Evolutionary conservation across 2,113 vertebrate genomes (phyloP).

Genomic region (Epinephelus lanceolatus): DNA sequence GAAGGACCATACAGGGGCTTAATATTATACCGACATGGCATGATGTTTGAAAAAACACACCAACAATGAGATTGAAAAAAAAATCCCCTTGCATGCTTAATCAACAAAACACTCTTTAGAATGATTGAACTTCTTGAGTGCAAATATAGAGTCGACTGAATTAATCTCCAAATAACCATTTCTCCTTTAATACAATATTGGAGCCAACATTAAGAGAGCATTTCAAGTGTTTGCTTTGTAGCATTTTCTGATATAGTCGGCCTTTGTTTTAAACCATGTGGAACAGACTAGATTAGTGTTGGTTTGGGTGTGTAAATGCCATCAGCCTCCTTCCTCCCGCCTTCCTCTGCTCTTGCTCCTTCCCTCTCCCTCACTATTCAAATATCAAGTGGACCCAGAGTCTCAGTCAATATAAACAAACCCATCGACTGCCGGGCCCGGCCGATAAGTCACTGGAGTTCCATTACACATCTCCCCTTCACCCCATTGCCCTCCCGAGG

Average conservation of each 20-base stretch:
- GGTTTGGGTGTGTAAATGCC: slow-evolving; percentile 38
- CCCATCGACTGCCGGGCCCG: slow-evolving; percentile 55
- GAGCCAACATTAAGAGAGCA: slow-evolving; percentile 12
- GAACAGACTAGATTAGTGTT: slow-evolving; percentile 47
- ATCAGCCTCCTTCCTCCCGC: slow-evolving; percentile 14
- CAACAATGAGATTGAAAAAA: background rate
- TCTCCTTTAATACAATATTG: slow-evolving; percentile 10
- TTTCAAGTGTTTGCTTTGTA: slow-evolving; percentile 43
- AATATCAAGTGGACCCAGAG: slow-evolving; percentile 69
- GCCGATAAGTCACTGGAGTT: slow-evolving; percentile 72
- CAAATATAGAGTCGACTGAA: slow-evolving; percentile 20
- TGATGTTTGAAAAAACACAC: background rate
- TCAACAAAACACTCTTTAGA: slow-evolving; percentile 6
- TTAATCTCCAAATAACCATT: slow-evolving; percentile 43
- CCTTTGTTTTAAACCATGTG: slow-evolving; percentile 51
- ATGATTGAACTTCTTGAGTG: background rate
- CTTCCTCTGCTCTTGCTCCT: background rate
- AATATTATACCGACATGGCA: background rate
- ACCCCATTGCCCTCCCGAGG: slow-evolving; percentile 42
- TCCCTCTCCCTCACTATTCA: slow-evolving; percentile 46
- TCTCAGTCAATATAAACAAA: slow-evolving; percentile 78
- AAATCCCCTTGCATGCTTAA: background rate
- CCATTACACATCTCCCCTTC: slow-evolving; percentile 67
- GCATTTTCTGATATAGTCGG: slow-evolving; percentile 36
- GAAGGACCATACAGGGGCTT: no score